phyloP scores from a whole-genome alignment of 2,113 vertebrate species.

The Colaptes auratus region DNA sequence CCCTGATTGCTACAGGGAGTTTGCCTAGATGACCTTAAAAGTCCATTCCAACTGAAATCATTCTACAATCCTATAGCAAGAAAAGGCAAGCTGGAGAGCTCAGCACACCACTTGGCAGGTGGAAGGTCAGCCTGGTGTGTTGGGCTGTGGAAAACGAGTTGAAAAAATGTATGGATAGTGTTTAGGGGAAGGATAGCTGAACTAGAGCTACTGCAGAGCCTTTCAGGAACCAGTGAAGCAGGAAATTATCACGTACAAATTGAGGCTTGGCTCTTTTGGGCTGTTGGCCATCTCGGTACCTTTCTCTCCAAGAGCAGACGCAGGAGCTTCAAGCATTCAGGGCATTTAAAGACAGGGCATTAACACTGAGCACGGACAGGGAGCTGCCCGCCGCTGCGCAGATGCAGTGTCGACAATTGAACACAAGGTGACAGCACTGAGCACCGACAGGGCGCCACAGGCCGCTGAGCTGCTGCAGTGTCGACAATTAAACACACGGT shows the following conservation, averaged over 20 bases:
- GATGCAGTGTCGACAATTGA: too few species aligned
- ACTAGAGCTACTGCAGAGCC: neutral
- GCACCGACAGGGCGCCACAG: too few species aligned
- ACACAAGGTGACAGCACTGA: too few species aligned
- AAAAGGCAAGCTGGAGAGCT: neutral
- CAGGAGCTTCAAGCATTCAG: neutral
- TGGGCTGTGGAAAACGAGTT: neutral
- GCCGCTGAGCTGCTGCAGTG: too few species aligned
- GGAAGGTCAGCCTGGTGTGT: neutral
- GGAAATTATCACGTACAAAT: neutral
- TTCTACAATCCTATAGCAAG: neutral
- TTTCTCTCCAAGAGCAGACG: neutral
- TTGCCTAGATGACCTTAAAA: neutral
- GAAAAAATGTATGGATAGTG: accelerated
- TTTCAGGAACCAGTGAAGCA: neutral
- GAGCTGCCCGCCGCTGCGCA: too few species aligned
- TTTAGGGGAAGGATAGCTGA: neutral
- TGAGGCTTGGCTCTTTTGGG: neutral
- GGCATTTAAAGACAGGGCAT: too few species aligned
- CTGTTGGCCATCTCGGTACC: neutral
- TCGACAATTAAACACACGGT: too few species aligned
- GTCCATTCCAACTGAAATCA: too few species aligned
- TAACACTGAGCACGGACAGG: too few species aligned
- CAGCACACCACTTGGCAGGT: neutral
- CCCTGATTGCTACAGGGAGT: neutral